A percentile compares a stretch with the other conserved stretches of the same genome.
Conservation (phyloP, 2,113 vertebrate genomes). For the Acrocephalus kingi region DNA sequence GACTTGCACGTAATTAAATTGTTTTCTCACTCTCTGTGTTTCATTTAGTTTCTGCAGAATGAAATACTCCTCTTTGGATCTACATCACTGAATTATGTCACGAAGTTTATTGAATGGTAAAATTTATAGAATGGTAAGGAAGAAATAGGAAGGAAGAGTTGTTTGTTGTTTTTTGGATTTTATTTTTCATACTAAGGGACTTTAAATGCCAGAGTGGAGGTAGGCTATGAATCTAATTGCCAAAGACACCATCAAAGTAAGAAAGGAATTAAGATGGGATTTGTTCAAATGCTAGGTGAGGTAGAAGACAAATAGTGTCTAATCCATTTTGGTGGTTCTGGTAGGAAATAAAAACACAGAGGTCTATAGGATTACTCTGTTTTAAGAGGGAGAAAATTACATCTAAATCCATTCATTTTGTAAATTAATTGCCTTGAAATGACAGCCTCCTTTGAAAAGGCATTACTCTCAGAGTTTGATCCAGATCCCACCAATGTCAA, state of each 20-base stretch:
- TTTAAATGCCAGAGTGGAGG: slow-evolving; percentile 16
- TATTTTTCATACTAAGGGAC: background rate
- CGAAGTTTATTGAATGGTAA: background rate
- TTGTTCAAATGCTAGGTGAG: slow-evolving; percentile 32
- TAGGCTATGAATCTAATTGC: slow-evolving; percentile 30
- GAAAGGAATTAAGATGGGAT: slow-evolving; percentile 30
- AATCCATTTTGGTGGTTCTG: background rate
- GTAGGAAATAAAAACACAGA: slow-evolving; percentile 6
- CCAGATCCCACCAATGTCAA: background rate
- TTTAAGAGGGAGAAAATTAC: background rate
- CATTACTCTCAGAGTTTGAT: background rate
- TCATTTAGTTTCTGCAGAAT: background rate
- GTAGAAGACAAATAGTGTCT: background rate
- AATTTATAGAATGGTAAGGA: background rate
- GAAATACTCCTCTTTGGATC: background rate
- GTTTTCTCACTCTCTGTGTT: background rate
- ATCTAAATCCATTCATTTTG: background rate
- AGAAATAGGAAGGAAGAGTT: background rate
- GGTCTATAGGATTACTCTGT: background rate
- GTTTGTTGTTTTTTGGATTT: background rate
- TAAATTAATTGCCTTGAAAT: slow-evolving; percentile 10
- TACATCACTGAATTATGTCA: background rate
- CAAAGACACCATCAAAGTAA: slow-evolving; percentile 1
- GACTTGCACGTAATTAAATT: background rate
- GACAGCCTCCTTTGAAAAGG: background rate